phyloP scores from a whole-genome alignment of 2,113 vertebrate genomes.

The Vimba vimba region DNA sequence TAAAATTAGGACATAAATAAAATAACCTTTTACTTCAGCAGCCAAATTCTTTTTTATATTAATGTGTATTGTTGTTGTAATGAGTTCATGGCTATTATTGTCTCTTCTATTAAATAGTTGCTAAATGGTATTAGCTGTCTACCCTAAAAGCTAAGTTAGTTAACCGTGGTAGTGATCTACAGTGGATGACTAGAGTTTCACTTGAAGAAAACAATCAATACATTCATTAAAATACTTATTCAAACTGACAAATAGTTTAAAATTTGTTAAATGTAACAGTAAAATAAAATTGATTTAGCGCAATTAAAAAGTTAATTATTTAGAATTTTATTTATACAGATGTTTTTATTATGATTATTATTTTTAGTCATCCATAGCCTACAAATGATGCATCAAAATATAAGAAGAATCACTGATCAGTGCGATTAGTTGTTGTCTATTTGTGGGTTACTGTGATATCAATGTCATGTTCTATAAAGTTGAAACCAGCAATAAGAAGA shows the following conservation, averaged over 20 bases:
- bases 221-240: no score
- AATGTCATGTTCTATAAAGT: neutral
- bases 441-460: conserved; percentile 12
- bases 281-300: neutral
- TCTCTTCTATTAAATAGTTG: neutral
- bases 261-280: neutral
- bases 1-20: neutral
- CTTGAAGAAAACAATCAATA: neutral
- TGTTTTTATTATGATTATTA: neutral
- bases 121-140: neutral
- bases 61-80: neutral
- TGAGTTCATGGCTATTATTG: neutral
- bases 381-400: neutral
- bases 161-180: neutral
- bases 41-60: neutral
- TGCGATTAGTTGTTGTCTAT: neutral
- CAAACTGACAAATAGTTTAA: no score
- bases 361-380: neutral
- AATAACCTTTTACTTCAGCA: neutral
- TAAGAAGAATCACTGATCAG: neutral
- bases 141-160: neutral
- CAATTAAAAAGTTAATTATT: neutral
- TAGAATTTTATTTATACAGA: neutral
- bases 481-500: conserved; percentile 1
- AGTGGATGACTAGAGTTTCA: neutral